Conservation (phyloP, 2,797 vertebrate genomes). For the Phrynocephalus forsythii region DNA sequence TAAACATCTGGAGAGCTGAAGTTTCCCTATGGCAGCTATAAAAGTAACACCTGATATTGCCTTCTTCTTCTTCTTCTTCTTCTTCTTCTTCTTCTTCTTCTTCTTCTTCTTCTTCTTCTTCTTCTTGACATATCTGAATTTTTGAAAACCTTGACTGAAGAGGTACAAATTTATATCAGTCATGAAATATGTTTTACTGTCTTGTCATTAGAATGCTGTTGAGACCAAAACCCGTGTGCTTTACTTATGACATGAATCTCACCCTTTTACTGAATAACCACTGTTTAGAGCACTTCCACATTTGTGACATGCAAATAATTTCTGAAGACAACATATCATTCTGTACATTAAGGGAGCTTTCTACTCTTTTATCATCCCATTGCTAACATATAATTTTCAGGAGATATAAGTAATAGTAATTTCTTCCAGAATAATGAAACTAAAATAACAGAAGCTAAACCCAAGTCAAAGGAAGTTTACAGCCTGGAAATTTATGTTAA, state of each 20-base stretch:
- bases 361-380: neutral
- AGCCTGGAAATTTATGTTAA: too few species aligned
- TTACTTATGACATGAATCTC: neutral
- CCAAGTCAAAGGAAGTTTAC: neutral
- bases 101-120: too few species aligned
- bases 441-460: neutral
- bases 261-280: neutral
- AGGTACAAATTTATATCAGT: neutral
- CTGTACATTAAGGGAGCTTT: neutral
- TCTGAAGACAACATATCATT: neutral
- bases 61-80: too few species aligned
- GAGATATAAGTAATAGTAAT: neutral
- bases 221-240: neutral
- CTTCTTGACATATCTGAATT: neutral
- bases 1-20: too few species aligned
- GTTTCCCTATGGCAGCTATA: too few species aligned
- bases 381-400: neutral
- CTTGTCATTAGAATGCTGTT: constrained; percentile 3
- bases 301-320: neutral
- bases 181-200: neutral
- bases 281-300: neutral
- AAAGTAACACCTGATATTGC: too few species aligned
- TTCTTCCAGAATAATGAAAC: neutral
- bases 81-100: too few species aligned
- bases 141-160: neutral